These are phyloP conservation scores for Manis pentadactyla DNA, from an alignment of 2,797 vertebrate genomes.

Conservation along the genomic window DNA sequence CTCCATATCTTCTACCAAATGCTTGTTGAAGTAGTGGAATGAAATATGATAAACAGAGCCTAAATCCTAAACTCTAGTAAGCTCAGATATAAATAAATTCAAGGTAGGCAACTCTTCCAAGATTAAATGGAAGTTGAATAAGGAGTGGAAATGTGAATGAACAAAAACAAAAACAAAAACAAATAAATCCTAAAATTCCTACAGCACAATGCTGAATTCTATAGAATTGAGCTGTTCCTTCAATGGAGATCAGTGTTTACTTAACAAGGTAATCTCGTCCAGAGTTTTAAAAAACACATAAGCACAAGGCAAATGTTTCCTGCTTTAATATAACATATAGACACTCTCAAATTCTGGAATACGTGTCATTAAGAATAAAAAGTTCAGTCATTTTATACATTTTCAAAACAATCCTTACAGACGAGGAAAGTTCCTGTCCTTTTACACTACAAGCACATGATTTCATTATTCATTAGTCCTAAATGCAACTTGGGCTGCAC, in stretches of 20 bases:
- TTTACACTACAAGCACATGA: slow-evolving; percentile 56
- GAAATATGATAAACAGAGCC: slow-evolving; percentile 44
- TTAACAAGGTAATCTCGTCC: slow-evolving; percentile 29
- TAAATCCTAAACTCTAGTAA: slow-evolving; percentile 19
- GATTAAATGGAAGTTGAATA: slow-evolving; percentile 26
- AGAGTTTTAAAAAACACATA: slow-evolving; percentile 34
- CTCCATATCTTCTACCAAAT: background rate
- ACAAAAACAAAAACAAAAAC: slow-evolving; percentile 29
- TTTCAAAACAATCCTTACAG: slow-evolving; percentile 60
- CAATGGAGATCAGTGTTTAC: slow-evolving; percentile 20
- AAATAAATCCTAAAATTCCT: slow-evolving; percentile 6
- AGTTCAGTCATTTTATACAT: slow-evolving; percentile 61
- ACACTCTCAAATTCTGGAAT: slow-evolving; percentile 42
- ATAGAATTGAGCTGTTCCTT: background rate
- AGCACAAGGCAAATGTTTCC: slow-evolving; percentile 40
- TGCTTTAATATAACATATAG: slow-evolving; percentile 32
- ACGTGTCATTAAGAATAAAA: slow-evolving; percentile 49
- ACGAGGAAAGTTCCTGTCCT: slow-evolving; percentile 58
- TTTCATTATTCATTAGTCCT: slow-evolving; percentile 63
- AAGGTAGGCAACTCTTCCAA: slow-evolving; percentile 29
- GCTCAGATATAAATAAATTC: slow-evolving; percentile 53
- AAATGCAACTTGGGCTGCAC: slow-evolving; percentile 48
- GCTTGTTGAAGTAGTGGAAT: slow-evolving; percentile 31
- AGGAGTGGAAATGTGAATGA: slow-evolving; percentile 17
- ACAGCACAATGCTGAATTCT: slow-evolving; percentile 41